Percentiles rank a stretch among this genome's conserved stretches.
These are phyloP conservation scores for Ciona savignyi DNA, from an alignment of 23 tunicate species.

Conservation along the genomic window DNA sequence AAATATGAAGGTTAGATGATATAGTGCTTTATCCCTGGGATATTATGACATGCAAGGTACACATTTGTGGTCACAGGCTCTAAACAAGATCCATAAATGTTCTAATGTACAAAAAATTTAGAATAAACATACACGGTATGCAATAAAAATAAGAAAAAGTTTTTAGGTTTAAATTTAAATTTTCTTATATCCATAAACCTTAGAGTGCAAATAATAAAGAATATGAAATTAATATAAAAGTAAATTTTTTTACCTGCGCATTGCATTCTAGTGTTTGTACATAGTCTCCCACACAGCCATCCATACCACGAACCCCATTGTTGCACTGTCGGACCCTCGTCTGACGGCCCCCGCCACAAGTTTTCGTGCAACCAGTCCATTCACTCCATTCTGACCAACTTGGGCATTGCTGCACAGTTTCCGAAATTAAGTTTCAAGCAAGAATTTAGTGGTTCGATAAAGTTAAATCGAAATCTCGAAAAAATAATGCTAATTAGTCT, in stretches of 20 bases:
- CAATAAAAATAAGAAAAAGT: not conserved
- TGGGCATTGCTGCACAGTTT: constrained; percentile 31
- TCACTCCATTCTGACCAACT: constrained; percentile 51
- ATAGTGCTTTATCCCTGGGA: too few species aligned
- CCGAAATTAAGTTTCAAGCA: not conserved
- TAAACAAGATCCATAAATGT: too few species aligned
- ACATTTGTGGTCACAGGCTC: too few species aligned
- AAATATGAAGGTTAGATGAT: too few species aligned
- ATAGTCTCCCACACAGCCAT: constrained; percentile 13
- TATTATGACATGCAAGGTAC: too few species aligned
- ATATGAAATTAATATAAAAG: too few species aligned
- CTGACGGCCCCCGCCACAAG: constrained; percentile 56
- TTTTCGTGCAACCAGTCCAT: constrained; percentile 49
- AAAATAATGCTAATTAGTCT: too few species aligned
- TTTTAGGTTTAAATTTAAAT: too few species aligned
- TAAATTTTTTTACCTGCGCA: not conserved
- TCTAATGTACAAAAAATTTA: too few species aligned
- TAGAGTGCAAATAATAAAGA: too few species aligned
- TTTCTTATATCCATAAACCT: too few species aligned
- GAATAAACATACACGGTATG: not conserved
- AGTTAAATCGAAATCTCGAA: too few species aligned
- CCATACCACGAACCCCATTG: constrained; percentile 28
- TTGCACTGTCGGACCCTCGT: constrained; percentile 29
- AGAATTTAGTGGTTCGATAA: not conserved
- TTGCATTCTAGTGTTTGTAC: constrained; percentile 7